These are phyloP conservation scores for Artibeus jamaicensis DNA, from an alignment of 2,797 vertebrate genomes.

Conservation along the genomic window DNA sequence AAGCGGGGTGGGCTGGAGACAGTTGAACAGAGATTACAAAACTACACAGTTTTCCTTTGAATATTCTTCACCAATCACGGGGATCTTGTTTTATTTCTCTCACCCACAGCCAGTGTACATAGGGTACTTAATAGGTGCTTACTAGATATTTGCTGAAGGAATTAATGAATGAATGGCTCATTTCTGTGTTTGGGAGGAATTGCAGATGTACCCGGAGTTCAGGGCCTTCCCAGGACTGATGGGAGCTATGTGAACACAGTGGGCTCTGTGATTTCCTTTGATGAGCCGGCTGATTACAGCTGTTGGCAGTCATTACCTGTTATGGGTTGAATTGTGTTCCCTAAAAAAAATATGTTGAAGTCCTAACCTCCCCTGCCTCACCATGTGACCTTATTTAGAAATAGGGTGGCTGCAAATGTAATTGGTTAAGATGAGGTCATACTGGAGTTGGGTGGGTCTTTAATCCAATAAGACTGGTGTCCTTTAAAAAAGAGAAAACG, in stretches of 20 bases:
- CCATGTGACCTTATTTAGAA: not conserved
- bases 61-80: not conserved
- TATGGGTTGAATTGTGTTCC: not conserved
- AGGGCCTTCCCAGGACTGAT: not conserved
- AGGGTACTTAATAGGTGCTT: not conserved
- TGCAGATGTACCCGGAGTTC: not conserved
- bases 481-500: not conserved
- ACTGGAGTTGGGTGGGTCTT: not conserved
- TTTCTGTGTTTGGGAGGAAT: not conserved
- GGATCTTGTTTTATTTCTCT: not conserved
- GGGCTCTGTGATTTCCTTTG: not conserved
- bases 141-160: not conserved
- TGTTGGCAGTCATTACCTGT: not conserved
- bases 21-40: not conserved
- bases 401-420: not conserved
- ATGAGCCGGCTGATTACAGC: not conserved
- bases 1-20: too few species aligned
- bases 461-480: not conserved
- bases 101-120: not conserved
- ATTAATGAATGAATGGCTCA: not conserved
- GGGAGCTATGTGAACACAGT: not conserved
- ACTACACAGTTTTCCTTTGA: not conserved
- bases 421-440: not conserved
- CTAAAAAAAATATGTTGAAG: not conserved
- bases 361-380: not conserved